These are phyloP conservation scores for Steinernema feltiae DNA, from an alignment of 1,140 invertebrate species.

Conservation along the genomic window DNA sequence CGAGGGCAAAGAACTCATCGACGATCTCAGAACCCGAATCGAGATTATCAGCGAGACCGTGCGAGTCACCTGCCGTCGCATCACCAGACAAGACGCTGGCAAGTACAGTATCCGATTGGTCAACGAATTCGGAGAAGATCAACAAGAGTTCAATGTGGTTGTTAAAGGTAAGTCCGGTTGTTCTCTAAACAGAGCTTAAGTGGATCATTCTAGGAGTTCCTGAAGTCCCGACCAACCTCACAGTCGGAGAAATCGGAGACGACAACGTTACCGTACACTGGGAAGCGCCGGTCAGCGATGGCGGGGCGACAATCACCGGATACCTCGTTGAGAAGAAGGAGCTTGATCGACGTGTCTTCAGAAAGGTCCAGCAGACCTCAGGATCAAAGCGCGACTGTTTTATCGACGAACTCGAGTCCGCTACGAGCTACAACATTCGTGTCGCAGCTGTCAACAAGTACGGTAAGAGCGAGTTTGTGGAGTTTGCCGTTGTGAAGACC, in stretches of 20 bases:
- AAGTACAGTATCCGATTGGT: constrained; percentile 81
- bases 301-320: constrained; percentile 86
- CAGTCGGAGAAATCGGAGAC: constrained; percentile 85
- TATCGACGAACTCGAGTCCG: constrained; percentile 51
- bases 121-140: constrained; percentile 88
- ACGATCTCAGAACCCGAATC: constrained; percentile 42
- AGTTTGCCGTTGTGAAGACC: not conserved
- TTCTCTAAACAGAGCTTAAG: not conserved
- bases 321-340: constrained; percentile 88
- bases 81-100: constrained; percentile 68
- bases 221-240: constrained; percentile 77
- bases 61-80: constrained; percentile 33
- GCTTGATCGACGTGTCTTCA: constrained; percentile 69
- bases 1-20: constrained; percentile 41
- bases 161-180: not conserved
- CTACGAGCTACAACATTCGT: constrained; percentile 46
- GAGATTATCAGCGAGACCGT: constrained; percentile 45
- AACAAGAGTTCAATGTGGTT: constrained; percentile 62
- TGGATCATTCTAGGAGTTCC: constrained; percentile 66
- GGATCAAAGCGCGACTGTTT: constrained; percentile 31
- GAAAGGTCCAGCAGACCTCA: constrained; percentile 43
- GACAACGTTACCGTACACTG: constrained; percentile 95
- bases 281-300: constrained; percentile 81
- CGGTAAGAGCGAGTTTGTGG: constrained; percentile 44
- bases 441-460: constrained; percentile 54